Evolutionary conservation across 2,888 invertebrate genomes (phyloP), one percentile per base, ranked within the genome.

Genomic region (Trichopoda pennipes): DNA sequence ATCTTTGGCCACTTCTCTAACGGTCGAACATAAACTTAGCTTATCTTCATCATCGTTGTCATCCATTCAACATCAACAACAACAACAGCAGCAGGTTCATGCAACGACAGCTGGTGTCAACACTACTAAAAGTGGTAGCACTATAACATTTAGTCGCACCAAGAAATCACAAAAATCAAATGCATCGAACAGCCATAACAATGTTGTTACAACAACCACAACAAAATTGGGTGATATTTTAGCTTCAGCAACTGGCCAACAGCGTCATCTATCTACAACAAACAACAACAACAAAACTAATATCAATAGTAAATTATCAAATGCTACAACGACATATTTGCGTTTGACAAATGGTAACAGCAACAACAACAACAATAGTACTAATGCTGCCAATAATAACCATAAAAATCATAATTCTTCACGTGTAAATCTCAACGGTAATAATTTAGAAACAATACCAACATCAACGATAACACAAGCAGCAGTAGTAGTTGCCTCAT

Each of bases 131-230:
- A 64, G 79, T 81, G 84, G 78, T 79, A 63, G 86, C 85, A 85
- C 87, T 82, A 81, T 89, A 58, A 89, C 88, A 82, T 85, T 89
- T 60, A 87, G 88, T 81, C 89, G 89, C 82, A 85, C 85, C 53
- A 84, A 86, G 8, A 89, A 89, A 81, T 84, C 82, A 61, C 85
- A 84, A 73, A 85, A 79, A 79, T 80, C 76, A 49, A 80, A 81
- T 80, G 80, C 80, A 73, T 55, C 78, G 76, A 80, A 70, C 47
- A 64, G 61, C 61, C 53, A 44, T 83, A 80, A 56, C 76, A 66
- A 74, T 44, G 21, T 63, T 56, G 55, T 70, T 70, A 74, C 83
- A 49, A 76, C 81, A 19, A 85, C 82, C 23, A 83, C 83, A 64
- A 81, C 84, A 28, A 85, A 84, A 66, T 64, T 85, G 55, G 83